Base-by-base conservation (phyloP, 2,888 invertebrate genomes). In the Leptura quadrifasciata region DNA sequence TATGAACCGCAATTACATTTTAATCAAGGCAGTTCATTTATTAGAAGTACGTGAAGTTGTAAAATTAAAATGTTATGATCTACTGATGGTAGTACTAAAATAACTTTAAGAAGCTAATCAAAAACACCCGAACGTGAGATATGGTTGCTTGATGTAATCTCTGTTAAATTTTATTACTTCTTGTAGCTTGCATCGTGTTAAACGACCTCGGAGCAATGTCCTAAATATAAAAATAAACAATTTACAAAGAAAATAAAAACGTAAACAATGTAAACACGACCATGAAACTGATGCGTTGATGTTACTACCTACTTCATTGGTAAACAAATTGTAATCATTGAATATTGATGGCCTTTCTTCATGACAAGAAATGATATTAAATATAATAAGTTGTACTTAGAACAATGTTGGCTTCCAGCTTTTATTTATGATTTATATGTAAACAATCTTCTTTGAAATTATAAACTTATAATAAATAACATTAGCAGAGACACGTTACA, bases 51-150 rank as follows among this genome's bases (percentile, higher is more conserved):
- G 17, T 61, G 31, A 17, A n/a, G 61, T 24, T 31, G 17, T 61
- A 63, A 39, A 39, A 31, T 63, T 39, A 39, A 18, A 39, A 63
- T 63, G 63, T 63, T 63, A 35, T 35, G 35, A 35, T 31, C 31
- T 63, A 27, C 27, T 27, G 60, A 60, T 60, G 27, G 60, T 27
- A 18, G 63, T 63, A 18, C 57, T 57, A 57, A 57, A 63, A 20
- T 18, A 61, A 9, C 63, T 31, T 57, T 21, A 57, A 63, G 12
- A 39, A 63, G 15, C 63, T 31, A 35, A 63, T 63, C 63, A 63
- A 47, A 67, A 52, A 61, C 61, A 72, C 54, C 52, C 18, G 52
- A 52, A 63, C 72, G 72, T 72, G 72, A 72, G 72, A 72, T 72
- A 72, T 72, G 72, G 27, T n/a, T 57, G 47, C 60, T 71, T 61